Evolutionary conservation across 2,113 vertebrate species (phyloP).

Genomic region (Hypomesus transpacificus): DNA sequence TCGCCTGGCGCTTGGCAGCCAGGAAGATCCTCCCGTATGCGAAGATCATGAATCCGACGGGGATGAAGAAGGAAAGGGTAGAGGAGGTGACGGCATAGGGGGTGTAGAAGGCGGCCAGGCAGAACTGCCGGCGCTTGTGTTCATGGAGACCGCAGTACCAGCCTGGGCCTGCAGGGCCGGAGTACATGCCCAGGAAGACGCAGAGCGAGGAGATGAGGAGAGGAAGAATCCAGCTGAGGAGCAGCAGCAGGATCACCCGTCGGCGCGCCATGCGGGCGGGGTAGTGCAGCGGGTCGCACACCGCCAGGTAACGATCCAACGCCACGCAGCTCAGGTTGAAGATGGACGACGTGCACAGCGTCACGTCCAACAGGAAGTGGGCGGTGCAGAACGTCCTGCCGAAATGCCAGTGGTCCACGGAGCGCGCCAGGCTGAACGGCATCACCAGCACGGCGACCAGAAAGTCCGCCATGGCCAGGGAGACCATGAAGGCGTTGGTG

Average conservation of each 20-base stretch:
- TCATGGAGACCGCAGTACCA: not conserved
- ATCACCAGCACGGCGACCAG: conserved; percentile 38
- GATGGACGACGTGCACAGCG: conserved; percentile 36
- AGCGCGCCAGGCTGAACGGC: conserved; percentile 40
- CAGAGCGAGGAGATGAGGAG: conserved; percentile 12
- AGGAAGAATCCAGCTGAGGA: conserved; percentile 36
- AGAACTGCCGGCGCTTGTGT: not conserved
- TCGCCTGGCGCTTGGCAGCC: conserved; percentile 25
- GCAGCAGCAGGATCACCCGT: conserved; percentile 12
- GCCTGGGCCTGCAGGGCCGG: not conserved
- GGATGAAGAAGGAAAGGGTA: conserved; percentile 26
- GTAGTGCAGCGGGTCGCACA: conserved; percentile 37
- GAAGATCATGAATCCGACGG: conserved; percentile 25
- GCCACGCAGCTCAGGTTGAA: conserved; percentile 38
- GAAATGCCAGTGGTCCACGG: conserved; percentile 30
- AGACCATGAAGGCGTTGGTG: conserved; percentile 36
- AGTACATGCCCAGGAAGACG: conserved; percentile 10
- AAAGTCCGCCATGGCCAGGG: conserved; percentile 34
- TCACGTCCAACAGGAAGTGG: conserved; percentile 34
- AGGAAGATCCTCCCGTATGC: conserved; percentile 28
- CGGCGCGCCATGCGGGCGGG: conserved; percentile 21
- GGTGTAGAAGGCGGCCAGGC: not conserved
- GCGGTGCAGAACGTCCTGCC: conserved; percentile 29
- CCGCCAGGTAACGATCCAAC: conserved; percentile 36
- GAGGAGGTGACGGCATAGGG: conserved; percentile 17